Conservation (phyloP, 2,888 invertebrate genomes). For the Pegoplata infirma region DNA sequence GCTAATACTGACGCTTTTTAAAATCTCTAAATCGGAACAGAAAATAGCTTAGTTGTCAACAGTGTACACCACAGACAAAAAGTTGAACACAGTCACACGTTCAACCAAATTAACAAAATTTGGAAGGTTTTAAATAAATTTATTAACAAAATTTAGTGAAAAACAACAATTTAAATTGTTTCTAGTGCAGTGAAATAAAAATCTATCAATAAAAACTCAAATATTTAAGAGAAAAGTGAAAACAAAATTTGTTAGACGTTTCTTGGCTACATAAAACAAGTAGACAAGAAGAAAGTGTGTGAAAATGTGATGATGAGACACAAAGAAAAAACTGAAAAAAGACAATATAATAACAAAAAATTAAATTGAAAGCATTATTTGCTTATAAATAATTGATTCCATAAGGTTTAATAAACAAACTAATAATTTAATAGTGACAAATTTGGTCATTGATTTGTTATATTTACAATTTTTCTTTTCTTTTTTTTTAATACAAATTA, state of each 20-base stretch:
- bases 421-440: background rate
- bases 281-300: background rate
- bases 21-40: too few species aligned
- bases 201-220: background rate
- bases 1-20: too few species aligned
- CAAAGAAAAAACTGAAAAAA: background rate
- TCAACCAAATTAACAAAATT: constrained; percentile 62
- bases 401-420: too few species aligned
- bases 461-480: constrained; percentile 23
- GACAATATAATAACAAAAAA: background rate
- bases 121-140: constrained; percentile 38
- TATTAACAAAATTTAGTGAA: constrained; percentile 37
- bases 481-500: constrained; percentile 15
- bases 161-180: constrained; percentile 55
- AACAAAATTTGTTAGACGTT: background rate
- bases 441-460: background rate
- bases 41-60: too few species aligned
- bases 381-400: too few species aligned
- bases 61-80: constrained; percentile 61
- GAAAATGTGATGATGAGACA: too few species aligned
- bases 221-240: constrained; percentile 5
- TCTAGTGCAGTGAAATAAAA: constrained; percentile 10
- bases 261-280: background rate
- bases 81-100: constrained; percentile 67
- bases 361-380: background rate